Evolutionary conservation across 2,113 vertebrate species (phyloP), one percentile per base, ranked within the genome.

Genomic region (Larimichthys crocea): DNA sequence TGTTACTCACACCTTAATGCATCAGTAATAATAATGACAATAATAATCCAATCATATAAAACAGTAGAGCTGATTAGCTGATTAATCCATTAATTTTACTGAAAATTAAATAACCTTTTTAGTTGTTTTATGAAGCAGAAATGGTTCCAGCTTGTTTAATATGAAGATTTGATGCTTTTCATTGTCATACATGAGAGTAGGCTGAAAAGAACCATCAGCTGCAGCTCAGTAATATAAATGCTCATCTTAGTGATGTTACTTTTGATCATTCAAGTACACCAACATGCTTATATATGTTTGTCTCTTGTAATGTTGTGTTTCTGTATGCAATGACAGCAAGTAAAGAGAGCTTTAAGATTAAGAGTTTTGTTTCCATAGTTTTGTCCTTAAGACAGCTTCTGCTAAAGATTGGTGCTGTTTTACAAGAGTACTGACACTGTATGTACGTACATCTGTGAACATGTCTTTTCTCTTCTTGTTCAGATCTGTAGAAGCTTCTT

Each of bases 371-470:
- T 5, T 1, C 15, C 48, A 9, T 2, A 14, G 48, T 49, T 62
- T 11, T 61, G 59, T 44, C 19, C 19, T 63, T 6, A 53, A 85
- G 52, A 52, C 42, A 67, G 50, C 65, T 61, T 40, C 42, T 42
- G 48, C 29, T 10, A 40, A 60, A 26, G 61, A 60, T 0, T 9
- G 56, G 24, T 9, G 24, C 26, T 60, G 15, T 31, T 17, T 60
- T 60, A 60, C 24, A 17, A 3, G 14, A 1, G 11, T 4, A 9
- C 57, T 24, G 1, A 50, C 49, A 48, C 1, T 8, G 35, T 35
- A 35, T 35, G 35, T 35, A 35, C 26, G 26, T 26, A 26, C 35
- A 40, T 40, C 35, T 9, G 35, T 40, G 35, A 40, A 40, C 1
- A 40, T 2, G 35, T 40, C 8, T 35, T 35, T 35, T 35, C 31